Conservation (phyloP, 2,797 vertebrate genomes). For the Heterohyrax brucei region DNA sequence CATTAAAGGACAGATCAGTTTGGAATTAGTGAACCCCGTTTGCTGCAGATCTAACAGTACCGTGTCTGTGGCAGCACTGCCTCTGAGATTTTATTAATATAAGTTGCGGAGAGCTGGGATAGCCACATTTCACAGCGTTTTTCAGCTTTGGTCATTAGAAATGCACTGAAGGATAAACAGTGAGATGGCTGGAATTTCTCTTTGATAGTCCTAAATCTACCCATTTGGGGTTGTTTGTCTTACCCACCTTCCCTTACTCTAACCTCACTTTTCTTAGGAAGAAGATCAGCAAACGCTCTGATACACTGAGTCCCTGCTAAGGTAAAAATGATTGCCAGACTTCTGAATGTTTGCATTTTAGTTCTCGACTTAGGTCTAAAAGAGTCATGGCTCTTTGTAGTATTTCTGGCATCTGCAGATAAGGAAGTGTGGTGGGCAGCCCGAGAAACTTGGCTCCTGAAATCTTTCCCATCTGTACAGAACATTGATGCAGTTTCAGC, state of each 20-base stretch:
- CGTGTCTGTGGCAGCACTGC: not conserved
- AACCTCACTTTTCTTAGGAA: not conserved
- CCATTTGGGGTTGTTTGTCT: not conserved
- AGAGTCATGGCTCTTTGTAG: not conserved
- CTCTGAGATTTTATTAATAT: not conserved
- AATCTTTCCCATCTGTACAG: not conserved
- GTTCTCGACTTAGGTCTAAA: not conserved
- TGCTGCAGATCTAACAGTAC: not conserved
- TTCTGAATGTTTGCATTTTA: conserved; percentile 52
- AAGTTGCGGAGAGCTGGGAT: not conserved
- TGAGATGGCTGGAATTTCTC: not conserved
- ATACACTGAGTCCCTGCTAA: not conserved
- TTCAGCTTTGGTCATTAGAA: not conserved
- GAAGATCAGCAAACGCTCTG: not conserved
- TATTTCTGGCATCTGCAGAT: not conserved
- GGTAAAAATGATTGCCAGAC: not conserved
- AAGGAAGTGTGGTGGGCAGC: not conserved
- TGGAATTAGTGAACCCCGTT: not conserved
- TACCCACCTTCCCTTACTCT: not conserved
- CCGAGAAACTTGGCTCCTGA: not conserved
- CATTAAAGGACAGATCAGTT: not conserved
- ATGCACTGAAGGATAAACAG: not conserved
- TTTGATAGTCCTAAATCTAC: not conserved
- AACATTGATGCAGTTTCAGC: not conserved
- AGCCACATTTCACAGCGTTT: not conserved